Percentiles rank a stretch among this genome's conserved stretches.
Conservation (phyloP, 1,140 invertebrate genomes). For the Drosophila yakuba region DNA sequence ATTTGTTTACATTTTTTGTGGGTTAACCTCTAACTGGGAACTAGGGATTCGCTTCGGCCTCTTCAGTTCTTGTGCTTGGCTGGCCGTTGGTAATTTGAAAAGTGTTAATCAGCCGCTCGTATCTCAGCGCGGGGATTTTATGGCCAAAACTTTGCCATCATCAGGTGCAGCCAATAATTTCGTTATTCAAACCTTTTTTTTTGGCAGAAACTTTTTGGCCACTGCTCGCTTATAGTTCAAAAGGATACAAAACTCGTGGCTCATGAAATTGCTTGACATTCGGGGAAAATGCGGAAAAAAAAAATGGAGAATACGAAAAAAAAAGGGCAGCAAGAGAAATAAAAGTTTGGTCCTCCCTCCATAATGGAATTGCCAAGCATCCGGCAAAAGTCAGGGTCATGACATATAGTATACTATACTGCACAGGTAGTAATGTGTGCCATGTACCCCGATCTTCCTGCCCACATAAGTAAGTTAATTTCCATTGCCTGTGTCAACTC, state of each 20-base stretch:
- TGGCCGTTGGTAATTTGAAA: slow-evolving; percentile 10
- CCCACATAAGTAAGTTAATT: slow-evolving; percentile 31
- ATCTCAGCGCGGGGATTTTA: slow-evolving; percentile 7
- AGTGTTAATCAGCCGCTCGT: slow-evolving; percentile 29
- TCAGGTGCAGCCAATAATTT: slow-evolving; percentile 44
- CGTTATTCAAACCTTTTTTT: slow-evolving; percentile 30
- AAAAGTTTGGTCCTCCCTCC: slow-evolving; percentile 33
- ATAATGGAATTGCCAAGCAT: slow-evolving; percentile 32
- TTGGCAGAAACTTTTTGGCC: slow-evolving; percentile 19
- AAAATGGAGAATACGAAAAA: background rate
- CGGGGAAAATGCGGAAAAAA: slow-evolving; percentile 4
- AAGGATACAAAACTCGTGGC: slow-evolving; percentile 16
- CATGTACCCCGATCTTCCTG: background rate
- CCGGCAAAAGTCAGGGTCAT: slow-evolving; percentile 10
- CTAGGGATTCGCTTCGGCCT: background rate
- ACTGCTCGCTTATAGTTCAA: slow-evolving; percentile 15
- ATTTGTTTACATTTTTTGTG: slow-evolving; percentile 39
- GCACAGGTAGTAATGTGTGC: background rate
- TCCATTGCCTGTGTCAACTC: slow-evolving; percentile 31
- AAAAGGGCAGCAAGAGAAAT: slow-evolving; percentile 14
- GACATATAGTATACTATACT: background rate
- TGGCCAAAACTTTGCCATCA: slow-evolving; percentile 27
- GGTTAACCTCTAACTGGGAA: background rate
- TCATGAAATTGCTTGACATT: slow-evolving; percentile 29
- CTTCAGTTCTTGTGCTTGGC: slow-evolving; percentile 8